Evolutionary conservation across 2,113 vertebrate genomes (phyloP).

Genomic region (Seriola quinqueradiata): DNA sequence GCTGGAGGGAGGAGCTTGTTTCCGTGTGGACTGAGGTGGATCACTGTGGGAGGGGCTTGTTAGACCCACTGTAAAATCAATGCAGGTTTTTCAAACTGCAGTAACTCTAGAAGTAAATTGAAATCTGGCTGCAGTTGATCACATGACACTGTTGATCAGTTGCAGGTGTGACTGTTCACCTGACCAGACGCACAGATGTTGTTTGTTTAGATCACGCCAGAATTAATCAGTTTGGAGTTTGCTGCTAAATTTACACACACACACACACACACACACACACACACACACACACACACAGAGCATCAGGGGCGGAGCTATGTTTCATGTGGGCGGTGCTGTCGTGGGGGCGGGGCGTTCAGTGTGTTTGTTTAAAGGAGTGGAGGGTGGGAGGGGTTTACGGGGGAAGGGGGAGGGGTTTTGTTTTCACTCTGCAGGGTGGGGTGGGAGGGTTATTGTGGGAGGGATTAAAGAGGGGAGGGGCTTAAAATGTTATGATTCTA

Average conservation of each 20-base stretch:
- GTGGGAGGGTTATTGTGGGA: constrained; percentile 3
- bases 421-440: constrained; percentile 32
- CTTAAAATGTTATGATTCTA: constrained; percentile 78
- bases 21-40: not conserved
- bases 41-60: constrained; percentile 5
- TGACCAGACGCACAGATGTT: not conserved
- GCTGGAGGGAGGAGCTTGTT: not conserved
- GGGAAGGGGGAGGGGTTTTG: not conserved
- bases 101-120: not conserved
- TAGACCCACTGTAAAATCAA: too few species aligned
- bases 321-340: constrained; percentile 29
- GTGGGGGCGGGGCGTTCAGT: constrained; percentile 33
- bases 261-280: not conserved
- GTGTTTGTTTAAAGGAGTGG: constrained; percentile 45
- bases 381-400: constrained; percentile 19
- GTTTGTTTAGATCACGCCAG: not conserved
- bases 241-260: constrained; percentile 32
- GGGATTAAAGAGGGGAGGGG: constrained; percentile 56
- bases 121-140: not conserved
- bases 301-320: constrained; percentile 6
- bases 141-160: not conserved
- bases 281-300: constrained; percentile 7
- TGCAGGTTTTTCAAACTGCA: not conserved
- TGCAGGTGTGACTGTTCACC: not conserved
- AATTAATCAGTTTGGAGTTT: constrained; percentile 54